A percentile compares a stretch with the other conserved stretches of the same genome.
Evolutionary conservation across 2,888 invertebrate species (phyloP).

Genomic region (Catocala fraxini): DNA sequence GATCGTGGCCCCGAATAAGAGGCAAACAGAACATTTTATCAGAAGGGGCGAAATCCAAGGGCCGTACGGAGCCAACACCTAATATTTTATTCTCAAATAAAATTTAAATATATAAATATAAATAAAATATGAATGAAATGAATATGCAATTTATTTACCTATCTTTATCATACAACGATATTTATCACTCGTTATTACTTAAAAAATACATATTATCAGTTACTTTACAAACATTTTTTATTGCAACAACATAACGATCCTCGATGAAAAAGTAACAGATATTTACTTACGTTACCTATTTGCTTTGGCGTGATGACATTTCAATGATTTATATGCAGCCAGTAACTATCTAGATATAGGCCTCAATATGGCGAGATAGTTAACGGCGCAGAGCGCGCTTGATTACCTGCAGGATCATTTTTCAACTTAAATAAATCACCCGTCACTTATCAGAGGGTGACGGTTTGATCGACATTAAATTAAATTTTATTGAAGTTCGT

Average conservation of each 20-base stretch:
- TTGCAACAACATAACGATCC: too few species aligned
- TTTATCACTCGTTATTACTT: background rate
- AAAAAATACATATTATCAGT: too few species aligned
- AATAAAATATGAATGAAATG: too few species aligned
- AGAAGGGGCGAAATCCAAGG: too few species aligned
- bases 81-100: too few species aligned
- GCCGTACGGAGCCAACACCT: too few species aligned
- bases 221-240: too few species aligned
- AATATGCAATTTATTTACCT: too few species aligned
- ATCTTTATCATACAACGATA: too few species aligned
- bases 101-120: too few species aligned
- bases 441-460: slow-evolving; percentile 57
- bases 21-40: too few species aligned
- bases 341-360: slow-evolving; percentile 18
- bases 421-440: slow-evolving; percentile 59
- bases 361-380: background rate
- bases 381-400: slow-evolving; percentile 19
- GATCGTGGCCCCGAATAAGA: too few species aligned
- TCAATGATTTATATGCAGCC: slow-evolving; percentile 44
- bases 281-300: background rate
- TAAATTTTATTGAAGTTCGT: slow-evolving; percentile 60
- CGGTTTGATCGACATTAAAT: slow-evolving; percentile 62
- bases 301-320: slow-evolving; percentile 31
- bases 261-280: background rate
- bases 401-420: slow-evolving; percentile 44